phyloP scores from a whole-genome alignment of 2,113 vertebrate genomes.

The Tetrax tetrax region DNA sequence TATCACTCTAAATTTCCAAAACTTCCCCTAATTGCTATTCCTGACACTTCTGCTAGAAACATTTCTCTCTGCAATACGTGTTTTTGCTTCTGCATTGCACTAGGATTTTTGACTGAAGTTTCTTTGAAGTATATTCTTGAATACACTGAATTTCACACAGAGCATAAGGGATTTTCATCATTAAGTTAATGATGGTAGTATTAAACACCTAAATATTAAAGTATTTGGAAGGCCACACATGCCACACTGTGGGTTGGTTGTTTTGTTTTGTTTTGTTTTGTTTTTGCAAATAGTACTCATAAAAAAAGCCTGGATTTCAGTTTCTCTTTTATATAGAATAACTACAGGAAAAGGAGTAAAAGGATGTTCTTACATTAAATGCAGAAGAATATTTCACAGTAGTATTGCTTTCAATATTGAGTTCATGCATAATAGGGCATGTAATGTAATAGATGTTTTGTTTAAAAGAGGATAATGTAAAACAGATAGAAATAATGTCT shows the following conservation, averaged over 20 bases:
- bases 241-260: not conserved
- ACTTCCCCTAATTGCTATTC: not conserved
- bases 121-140: not conserved
- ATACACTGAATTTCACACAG: not conserved
- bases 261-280: not conserved
- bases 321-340: not conserved
- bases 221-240: not conserved
- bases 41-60: not conserved
- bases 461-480: constrained; percentile 17
- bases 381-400: not conserved
- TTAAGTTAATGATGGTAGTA: not conserved
- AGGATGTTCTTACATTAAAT: not conserved
- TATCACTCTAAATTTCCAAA: not conserved
- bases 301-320: not conserved
- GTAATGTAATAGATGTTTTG: not conserved
- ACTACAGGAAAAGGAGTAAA: not conserved
- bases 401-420: not conserved
- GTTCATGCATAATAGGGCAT: not conserved
- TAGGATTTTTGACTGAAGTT: not conserved
- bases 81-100: not conserved
- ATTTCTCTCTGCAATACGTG: not conserved
- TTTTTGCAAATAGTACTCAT: not conserved
- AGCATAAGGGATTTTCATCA: not conserved
- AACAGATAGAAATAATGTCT: not conserved
- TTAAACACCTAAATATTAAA: not conserved